phyloP scores from a whole-genome alignment of 1,140 invertebrate genomes.

The Theocolax elegans region DNA sequence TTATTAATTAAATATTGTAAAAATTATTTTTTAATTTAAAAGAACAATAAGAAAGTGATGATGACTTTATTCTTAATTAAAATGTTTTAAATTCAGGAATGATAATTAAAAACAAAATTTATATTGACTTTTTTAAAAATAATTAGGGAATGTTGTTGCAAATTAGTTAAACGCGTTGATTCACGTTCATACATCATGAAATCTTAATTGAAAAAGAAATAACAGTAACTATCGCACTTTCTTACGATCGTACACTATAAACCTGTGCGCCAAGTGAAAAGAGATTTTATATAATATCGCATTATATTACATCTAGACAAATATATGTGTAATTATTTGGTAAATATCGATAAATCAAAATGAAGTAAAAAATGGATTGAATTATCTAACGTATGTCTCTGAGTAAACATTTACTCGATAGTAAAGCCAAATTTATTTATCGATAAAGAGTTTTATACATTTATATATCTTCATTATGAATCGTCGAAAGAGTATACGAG shows the following conservation, averaged over 20 bases:
- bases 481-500: constrained; percentile 20
- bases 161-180: constrained; percentile 18
- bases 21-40: too few species aligned
- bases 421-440: constrained; percentile 21
- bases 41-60: too few species aligned
- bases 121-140: not conserved
- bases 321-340: not conserved
- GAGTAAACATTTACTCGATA: constrained; percentile 21
- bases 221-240: too few species aligned
- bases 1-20: too few species aligned
- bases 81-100: too few species aligned
- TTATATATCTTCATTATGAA: constrained; percentile 32
- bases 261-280: too few species aligned
- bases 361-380: not conserved
- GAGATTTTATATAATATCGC: not conserved
- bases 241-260: not conserved
- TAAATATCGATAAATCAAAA: constrained; percentile 10
- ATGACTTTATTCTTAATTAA: too few species aligned
- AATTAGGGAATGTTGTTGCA: constrained; percentile 7
- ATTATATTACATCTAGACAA: constrained; percentile 13
- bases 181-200: not conserved
- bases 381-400: not conserved
- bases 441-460: constrained; percentile 32
- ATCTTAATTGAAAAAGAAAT: not conserved
- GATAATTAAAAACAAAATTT: constrained; percentile 14